A percentile compares a stretch with the other conserved stretches of the same genome.
Conservation (phyloP, 2,113 vertebrate genomes). For the Salvelinus alpinus region DNA sequence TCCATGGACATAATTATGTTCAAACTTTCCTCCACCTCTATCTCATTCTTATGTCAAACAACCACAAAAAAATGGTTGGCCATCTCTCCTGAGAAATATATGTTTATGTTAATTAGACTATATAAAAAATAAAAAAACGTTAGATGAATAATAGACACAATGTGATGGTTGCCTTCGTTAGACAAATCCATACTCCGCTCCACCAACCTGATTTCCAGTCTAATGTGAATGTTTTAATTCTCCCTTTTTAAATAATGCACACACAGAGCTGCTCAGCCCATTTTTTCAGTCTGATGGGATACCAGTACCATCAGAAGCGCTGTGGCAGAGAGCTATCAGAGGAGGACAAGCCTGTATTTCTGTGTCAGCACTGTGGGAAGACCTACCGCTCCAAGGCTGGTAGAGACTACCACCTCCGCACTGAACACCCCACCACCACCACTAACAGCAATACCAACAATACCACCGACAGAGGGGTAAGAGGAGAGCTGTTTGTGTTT, state of each 20-base stretch:
- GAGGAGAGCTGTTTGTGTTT: slow-evolving; percentile 13
- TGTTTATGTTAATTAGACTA: too few species aligned
- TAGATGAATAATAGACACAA: slow-evolving; percentile 3
- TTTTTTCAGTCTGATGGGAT: slow-evolving; percentile 95
- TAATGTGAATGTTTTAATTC: slow-evolving; percentile 41
- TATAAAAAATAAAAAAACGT: too few species aligned
- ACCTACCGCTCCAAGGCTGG: slow-evolving; percentile 92
- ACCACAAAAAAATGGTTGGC: slow-evolving; percentile 1
- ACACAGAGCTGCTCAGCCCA: slow-evolving; percentile 87
- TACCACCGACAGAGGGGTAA: slow-evolving; percentile 61
- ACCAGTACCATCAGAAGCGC: slow-evolving; percentile 95
- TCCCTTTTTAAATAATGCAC: slow-evolving; percentile 1
- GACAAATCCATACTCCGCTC: slow-evolving; percentile 22
- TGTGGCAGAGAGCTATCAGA: slow-evolving; percentile 86
- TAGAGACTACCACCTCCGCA: slow-evolving; percentile 89
- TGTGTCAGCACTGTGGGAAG: slow-evolving; percentile 88
- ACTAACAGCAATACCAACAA: slow-evolving; percentile 20
- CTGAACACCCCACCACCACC: slow-evolving; percentile 75
- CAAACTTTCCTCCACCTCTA: slow-evolving; percentile 17
- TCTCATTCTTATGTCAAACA: not conserved
- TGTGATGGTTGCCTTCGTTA: slow-evolving; percentile 22
- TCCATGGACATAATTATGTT: slow-evolving; percentile 1
- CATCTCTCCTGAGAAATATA: too few species aligned
- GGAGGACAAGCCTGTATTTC: slow-evolving; percentile 83
- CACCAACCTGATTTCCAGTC: slow-evolving; percentile 19